A percentile compares a stretch with the other conserved stretches of the same genome.
phyloP scores from a whole-genome alignment of 2,797 vertebrate genomes.

The Australoheros facetus region DNA sequence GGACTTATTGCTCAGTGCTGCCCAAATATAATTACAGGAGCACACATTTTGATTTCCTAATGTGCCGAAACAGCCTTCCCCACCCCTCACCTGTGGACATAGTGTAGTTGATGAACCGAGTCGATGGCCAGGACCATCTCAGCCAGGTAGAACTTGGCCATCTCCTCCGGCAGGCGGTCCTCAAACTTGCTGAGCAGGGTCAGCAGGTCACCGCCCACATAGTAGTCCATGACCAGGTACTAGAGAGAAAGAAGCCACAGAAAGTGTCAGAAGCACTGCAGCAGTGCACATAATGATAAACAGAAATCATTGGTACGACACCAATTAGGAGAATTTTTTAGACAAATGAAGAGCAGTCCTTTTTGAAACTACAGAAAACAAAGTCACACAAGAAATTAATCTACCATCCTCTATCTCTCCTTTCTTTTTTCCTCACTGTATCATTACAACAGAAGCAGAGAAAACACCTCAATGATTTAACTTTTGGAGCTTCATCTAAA shows the following conservation, averaged over 20 bases:
- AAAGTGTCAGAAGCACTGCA: background rate
- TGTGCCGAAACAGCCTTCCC: background rate
- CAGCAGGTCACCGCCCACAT: slow-evolving; percentile 97
- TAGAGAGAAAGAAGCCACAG: slow-evolving; percentile 47
- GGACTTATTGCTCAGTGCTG: background rate
- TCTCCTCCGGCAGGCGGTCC: slow-evolving; percentile 96
- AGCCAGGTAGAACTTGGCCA: slow-evolving; percentile 98
- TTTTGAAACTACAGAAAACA: background rate
- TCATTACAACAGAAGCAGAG: slow-evolving; percentile 19
- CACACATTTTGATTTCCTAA: background rate
- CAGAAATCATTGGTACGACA: background rate
- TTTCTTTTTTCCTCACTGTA: slow-evolving; percentile 22
- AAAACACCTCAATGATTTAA: background rate
- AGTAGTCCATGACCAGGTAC: slow-evolving; percentile 99
- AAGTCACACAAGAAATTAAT: background rate
- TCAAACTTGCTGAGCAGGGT: slow-evolving; percentile 99
- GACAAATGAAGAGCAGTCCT: background rate
- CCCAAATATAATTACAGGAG: slow-evolving; percentile 6
- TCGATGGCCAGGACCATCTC: slow-evolving; percentile 99
- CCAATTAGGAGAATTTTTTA: background rate
- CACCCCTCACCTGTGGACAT: slow-evolving; percentile 91
- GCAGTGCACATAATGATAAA: background rate
- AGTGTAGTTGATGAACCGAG: slow-evolving; percentile 98
- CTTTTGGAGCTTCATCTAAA: slow-evolving; percentile 55
- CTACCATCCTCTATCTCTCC: background rate